Evolutionary conservation across 2,888 invertebrate genomes (phyloP), one percentile per base, ranked within the genome.

Genomic region (Amblyjoppa proteus): DNA sequence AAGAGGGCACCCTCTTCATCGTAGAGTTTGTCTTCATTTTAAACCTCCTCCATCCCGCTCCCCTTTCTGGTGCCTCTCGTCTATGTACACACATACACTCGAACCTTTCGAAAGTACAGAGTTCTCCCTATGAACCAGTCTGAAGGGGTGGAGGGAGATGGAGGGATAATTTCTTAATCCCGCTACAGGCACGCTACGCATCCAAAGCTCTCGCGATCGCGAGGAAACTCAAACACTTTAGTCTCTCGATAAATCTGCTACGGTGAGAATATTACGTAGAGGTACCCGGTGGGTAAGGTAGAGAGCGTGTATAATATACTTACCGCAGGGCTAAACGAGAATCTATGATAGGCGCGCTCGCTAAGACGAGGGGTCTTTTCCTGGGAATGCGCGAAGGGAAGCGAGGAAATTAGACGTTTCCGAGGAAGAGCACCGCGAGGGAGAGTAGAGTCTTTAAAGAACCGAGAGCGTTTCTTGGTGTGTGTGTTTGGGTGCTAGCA

Each of bases 121-220:
- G 45, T 64, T 56, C 28, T 66, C 13, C 41, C 31, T 45, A 28
- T 66, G 28, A 56, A 71, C 25, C 74, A 64, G 70, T 11, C 74
- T 34, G 66, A 70, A 38, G 45, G 13, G 45, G 3, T 70, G 49
- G 7, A 3, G 41, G 41, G 41, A 41, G 41, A 41, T 41, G 2
- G 16, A 16, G 51, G 74, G 81, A 81, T 86, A 84, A 86, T 86
- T 84, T 84, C 76, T 73, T 86, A 84, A 86, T 86, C 84, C 78
- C 38, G 41, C 31, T 45, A 16, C 49, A 51, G 51, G 16, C 61
- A 41, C n/a, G 61, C 51, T 74, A 69, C 64, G 75, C 58, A 58
- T 61, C 51, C 53, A 69, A 70, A 78, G 51, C 68, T 75, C 74
- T 61, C 73, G 69, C 66, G 66, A 71, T 68, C 71, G 76, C 69